These are phyloP conservation scores for Meta bourneti DNA, from an alignment of 2,888 invertebrate genomes.

Conservation along the genomic window DNA sequence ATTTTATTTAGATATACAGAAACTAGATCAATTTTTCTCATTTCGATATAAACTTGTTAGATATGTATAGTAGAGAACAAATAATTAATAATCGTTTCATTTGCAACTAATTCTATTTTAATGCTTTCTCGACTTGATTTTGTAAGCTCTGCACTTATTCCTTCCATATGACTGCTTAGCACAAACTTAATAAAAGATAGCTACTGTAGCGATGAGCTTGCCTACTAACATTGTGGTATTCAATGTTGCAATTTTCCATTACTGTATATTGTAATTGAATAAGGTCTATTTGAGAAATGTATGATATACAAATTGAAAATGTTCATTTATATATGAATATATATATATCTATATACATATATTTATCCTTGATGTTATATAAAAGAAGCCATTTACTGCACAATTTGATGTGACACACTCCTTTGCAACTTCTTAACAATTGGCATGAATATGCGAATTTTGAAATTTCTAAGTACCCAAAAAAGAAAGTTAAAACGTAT, in stretches of 20 bases:
- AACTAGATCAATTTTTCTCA: not conserved
- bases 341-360: conserved; percentile 17
- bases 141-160: conserved; percentile 63
- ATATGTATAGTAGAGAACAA: conserved; percentile 5
- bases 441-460: conserved; percentile 4
- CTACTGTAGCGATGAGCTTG: conserved; percentile 40
- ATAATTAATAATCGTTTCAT: conserved; percentile 10
- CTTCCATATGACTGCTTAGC: conserved; percentile 69
- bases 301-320: conserved; percentile 51
- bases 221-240: conserved; percentile 36
- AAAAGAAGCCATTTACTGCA: conserved; percentile 27
- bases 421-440: conserved; percentile 40
- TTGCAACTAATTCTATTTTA: conserved; percentile 51
- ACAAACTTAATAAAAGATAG: conserved; percentile 40
- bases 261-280: conserved; percentile 36
- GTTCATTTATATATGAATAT: conserved; percentile 44
- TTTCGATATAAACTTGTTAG: conserved; percentile 23
- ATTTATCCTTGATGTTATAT: conserved; percentile 35
- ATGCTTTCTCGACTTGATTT: conserved; percentile 46
- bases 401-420: conserved; percentile 10
- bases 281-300: conserved; percentile 43
- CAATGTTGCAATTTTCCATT: conserved; percentile 60
- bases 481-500: too few species aligned
- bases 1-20: conserved; percentile 29
- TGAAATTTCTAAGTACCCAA: not conserved